Evolutionary conservation across 1,140 invertebrate genomes (phyloP).

Genomic region (Theocolax elegans): DNA sequence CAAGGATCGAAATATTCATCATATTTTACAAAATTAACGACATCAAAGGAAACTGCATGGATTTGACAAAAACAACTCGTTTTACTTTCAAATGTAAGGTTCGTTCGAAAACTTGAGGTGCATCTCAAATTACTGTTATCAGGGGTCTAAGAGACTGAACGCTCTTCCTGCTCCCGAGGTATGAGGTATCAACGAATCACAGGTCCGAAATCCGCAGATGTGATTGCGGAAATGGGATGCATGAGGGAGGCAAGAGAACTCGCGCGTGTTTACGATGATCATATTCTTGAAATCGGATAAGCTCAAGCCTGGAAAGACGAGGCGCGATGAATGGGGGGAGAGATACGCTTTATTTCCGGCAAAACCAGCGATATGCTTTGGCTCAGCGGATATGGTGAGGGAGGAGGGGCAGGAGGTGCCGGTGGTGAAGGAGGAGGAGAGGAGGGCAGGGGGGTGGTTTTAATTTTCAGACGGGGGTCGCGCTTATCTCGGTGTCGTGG

Average conservation of each 20-base stretch:
- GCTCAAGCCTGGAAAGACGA: neutral
- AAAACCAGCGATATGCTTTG: constrained; percentile 5
- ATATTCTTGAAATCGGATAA: constrained; percentile 38
- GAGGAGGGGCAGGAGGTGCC: neutral
- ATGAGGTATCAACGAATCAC: too few relatives aligned
- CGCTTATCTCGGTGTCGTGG: too few relatives aligned
- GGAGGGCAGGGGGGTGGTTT: neutral
- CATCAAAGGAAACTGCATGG: too few relatives aligned
- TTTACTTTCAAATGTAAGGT: neutral
- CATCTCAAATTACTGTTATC: neutral
- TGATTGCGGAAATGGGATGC: constrained; percentile 31
- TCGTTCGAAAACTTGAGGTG: neutral
- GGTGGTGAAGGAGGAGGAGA: neutral
- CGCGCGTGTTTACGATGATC: constrained; percentile 27
- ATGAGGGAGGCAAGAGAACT: too few relatives aligned
- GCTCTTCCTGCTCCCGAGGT: neutral
- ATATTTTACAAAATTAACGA: too few relatives aligned
- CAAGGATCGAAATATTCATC: too few relatives aligned
- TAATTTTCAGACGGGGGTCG: too few relatives aligned
- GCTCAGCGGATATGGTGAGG: neutral
- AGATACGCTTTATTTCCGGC: constrained; percentile 15
- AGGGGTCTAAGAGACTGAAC: neutral
- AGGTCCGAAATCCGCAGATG: constrained; percentile 21
- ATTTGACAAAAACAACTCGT: too few relatives aligned
- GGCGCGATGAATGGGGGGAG: neutral